Evolutionary conservation across 2,888 invertebrate genomes (phyloP).

Genomic region (Leucoma salicis): DNA sequence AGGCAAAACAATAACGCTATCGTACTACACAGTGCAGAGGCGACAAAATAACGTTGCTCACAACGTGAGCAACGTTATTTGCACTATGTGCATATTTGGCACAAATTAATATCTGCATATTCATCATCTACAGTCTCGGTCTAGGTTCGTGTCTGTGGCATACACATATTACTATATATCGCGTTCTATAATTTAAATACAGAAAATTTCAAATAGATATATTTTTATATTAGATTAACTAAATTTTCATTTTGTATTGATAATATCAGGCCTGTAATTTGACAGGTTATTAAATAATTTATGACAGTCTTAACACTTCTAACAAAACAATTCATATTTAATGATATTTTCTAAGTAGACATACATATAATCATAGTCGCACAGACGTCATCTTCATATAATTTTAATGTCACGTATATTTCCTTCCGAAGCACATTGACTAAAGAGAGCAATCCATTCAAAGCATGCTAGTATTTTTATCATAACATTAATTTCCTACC

Average conservation of each 20-base stretch:
- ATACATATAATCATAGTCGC: too few relatives aligned
- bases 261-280: too few relatives aligned
- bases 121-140: slow-evolving; percentile 3
- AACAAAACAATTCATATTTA: too few relatives aligned
- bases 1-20: slow-evolving; percentile 32
- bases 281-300: too few relatives aligned
- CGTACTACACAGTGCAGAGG: slow-evolving; percentile 7
- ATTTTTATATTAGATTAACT: too few relatives aligned
- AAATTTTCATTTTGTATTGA: too few relatives aligned
- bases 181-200: too few relatives aligned
- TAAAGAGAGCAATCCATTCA: background rate
- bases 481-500: background rate
- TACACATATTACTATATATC: too few relatives aligned
- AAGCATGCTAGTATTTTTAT: background rate
- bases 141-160: background rate
- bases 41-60: slow-evolving; percentile 4
- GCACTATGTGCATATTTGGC: slow-evolving; percentile 67
- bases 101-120: slow-evolving; percentile 50
- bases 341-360: too few relatives aligned
- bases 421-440: background rate
- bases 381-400: too few relatives aligned
- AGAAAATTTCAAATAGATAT: too few relatives aligned
- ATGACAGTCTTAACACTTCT: too few relatives aligned
- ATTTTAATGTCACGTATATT: background rate
- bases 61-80: slow-evolving; percentile 46